These are phyloP conservation scores for Tragopan temminckii DNA, from an alignment of 2,797 vertebrate genomes.

Conservation along the genomic window DNA sequence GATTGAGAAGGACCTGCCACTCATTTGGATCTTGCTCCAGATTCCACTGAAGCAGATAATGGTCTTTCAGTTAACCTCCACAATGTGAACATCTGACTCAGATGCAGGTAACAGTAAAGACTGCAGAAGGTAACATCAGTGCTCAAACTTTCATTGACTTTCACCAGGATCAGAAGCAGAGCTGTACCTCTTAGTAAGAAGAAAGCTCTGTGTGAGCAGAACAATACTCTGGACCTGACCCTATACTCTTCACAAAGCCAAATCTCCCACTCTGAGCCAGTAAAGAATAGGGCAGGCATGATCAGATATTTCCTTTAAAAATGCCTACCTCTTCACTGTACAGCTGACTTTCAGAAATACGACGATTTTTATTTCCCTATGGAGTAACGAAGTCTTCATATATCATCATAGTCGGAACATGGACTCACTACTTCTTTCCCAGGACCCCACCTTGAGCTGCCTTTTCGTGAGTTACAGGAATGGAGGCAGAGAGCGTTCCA, in stretches of 20 bases:
- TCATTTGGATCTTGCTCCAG: not conserved
- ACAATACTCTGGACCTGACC: fast-evolving
- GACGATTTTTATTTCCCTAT: not conserved
- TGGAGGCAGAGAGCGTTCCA: not conserved
- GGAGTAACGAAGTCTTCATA: not conserved
- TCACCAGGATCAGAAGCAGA: not conserved
- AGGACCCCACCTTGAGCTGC: not conserved
- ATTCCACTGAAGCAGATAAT: not conserved
- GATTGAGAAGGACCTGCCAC: not conserved
- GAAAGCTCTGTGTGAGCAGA: not conserved
- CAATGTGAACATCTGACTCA: not conserved
- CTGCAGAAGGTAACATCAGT: not conserved
- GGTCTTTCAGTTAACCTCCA: not conserved
- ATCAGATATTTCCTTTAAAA: not conserved
- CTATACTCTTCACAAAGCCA: not conserved
- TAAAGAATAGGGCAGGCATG: not conserved
- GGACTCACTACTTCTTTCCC: not conserved
- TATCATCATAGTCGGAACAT: not conserved
- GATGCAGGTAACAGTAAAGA: not conserved
- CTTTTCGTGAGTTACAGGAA: too few species aligned
- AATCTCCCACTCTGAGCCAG: not conserved
- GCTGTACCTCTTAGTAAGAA: not conserved
- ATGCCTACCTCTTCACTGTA: not conserved
- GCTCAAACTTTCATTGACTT: not conserved
- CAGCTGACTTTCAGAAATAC: not conserved